phyloP scores from a whole-genome alignment of 2,888 invertebrate genomes.

The Synergus japonicus region DNA sequence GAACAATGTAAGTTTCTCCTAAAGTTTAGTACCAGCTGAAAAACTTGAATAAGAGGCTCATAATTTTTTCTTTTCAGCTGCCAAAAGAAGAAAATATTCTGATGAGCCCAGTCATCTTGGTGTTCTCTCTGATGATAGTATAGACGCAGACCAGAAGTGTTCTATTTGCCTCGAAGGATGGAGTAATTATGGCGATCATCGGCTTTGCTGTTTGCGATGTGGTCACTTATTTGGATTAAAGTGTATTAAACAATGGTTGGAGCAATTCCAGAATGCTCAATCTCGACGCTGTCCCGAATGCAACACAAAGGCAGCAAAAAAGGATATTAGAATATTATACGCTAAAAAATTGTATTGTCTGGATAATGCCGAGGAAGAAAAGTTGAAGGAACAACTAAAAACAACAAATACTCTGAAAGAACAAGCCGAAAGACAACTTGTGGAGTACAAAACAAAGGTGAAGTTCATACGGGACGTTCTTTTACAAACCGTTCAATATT shows the following conservation, averaged over 20 bases:
- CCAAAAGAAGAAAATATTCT: constrained; percentile 20
- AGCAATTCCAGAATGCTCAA: constrained; percentile 77
- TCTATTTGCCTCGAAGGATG: constrained; percentile 94
- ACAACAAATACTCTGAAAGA: constrained; percentile 43
- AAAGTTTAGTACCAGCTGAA: background rate
- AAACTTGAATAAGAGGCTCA: background rate
- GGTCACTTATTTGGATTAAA: constrained; percentile 94
- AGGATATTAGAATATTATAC: constrained; percentile 88
- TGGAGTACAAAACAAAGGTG: constrained; percentile 81
- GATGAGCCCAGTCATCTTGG: constrained; percentile 6
- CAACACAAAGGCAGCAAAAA: constrained; percentile 84
- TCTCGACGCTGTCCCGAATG: constrained; percentile 92
- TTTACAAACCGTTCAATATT: too few relatives aligned
- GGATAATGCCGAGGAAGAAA: constrained; percentile 88
- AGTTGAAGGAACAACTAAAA: constrained; percentile 74
- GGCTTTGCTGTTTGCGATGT: constrained; percentile 91
- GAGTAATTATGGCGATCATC: constrained; percentile 91
- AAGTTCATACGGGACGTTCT: constrained; percentile 59
- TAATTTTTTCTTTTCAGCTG: constrained; percentile 21
- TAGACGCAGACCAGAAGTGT: constrained; percentile 78
- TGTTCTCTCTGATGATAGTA: constrained; percentile 40
- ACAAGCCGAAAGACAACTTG: constrained; percentile 79
- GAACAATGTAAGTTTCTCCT: background rate
- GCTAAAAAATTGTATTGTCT: constrained; percentile 86
- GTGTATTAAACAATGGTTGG: constrained; percentile 89